A percentile compares a stretch with the other conserved stretches of the same genome.
phyloP scores from a whole-genome alignment of 2,888 invertebrate genomes.

The Erebia aethiops region DNA sequence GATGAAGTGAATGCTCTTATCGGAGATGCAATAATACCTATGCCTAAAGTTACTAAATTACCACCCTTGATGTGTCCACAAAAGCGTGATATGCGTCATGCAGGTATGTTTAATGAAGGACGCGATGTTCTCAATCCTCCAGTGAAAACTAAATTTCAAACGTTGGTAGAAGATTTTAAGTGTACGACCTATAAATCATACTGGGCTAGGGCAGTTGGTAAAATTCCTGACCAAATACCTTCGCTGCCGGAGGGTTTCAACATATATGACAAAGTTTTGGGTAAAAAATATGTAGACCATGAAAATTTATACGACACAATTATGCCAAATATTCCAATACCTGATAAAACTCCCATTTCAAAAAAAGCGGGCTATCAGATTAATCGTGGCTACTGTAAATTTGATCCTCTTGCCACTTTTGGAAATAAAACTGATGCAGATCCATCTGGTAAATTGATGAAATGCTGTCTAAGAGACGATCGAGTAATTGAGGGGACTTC shows the following conservation, averaged over 20 bases:
- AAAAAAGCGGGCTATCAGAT: conserved; percentile 56
- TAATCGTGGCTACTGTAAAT: conserved; percentile 63
- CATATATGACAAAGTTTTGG: conserved; percentile 56
- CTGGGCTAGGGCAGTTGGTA: conserved; percentile 63
- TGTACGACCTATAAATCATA: conserved; percentile 63
- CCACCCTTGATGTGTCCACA: conserved; percentile 58
- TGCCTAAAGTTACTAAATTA: conserved; percentile 41
- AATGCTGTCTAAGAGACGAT: conserved; percentile 68
- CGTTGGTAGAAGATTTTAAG: conserved; percentile 63
- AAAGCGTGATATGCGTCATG: conserved; percentile 55
- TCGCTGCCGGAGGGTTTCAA: conserved; percentile 68
- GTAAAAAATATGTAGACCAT: conserved; percentile 52
- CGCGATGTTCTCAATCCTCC: conserved; percentile 59
- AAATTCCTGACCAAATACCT: conserved; percentile 57
- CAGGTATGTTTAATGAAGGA: conserved; percentile 54
- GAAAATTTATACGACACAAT: conserved; percentile 64
- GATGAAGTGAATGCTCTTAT: conserved; percentile 67
- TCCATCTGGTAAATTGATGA: conserved; percentile 41
- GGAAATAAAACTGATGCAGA: conserved; percentile 51
- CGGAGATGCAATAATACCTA: conserved; percentile 58
- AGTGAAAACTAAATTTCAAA: conserved; percentile 62
- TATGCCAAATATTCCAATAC: conserved; percentile 61
- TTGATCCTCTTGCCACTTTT: conserved; percentile 64
- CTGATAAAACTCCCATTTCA: conserved; percentile 58
- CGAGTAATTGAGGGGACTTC: conserved; percentile 60